phyloP scores from a whole-genome alignment of 2,797 vertebrate genomes.

The Mus caroli region DNA sequence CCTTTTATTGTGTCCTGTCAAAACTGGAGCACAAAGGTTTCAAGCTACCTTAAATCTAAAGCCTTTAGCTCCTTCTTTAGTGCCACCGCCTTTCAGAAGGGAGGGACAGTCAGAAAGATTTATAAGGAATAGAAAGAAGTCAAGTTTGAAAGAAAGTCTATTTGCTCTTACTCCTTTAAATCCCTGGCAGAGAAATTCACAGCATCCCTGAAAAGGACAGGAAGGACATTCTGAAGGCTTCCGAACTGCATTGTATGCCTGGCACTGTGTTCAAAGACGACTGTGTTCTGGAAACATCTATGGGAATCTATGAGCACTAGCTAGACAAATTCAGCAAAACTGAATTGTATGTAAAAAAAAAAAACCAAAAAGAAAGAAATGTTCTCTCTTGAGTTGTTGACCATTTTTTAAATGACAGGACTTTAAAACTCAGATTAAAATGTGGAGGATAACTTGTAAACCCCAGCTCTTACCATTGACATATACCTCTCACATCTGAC shows the following conservation, averaged over 20 bases:
- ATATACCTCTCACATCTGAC: not conserved
- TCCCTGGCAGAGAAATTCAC: slow-evolving; percentile 37
- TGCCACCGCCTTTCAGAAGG: slow-evolving; percentile 22
- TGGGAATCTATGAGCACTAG: not conserved
- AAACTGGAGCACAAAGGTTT: slow-evolving; percentile 70
- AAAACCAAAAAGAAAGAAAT: not conserved
- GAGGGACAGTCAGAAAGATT: slow-evolving; percentile 64
- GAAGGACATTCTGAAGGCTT: slow-evolving; percentile 15
- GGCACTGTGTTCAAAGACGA: not conserved
- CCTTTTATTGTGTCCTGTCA: slow-evolving; percentile 66
- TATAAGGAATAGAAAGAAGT: slow-evolving; percentile 71
- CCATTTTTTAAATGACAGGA: slow-evolving; percentile 33
- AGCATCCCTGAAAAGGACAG: not conserved
- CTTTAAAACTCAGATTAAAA: slow-evolving; percentile 65
- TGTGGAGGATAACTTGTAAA: slow-evolving; percentile 19
- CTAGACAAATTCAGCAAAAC: slow-evolving; percentile 45
- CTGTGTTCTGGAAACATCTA: not conserved
- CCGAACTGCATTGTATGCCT: fast-evolving
- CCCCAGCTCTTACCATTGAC: not conserved
- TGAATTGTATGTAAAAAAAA: slow-evolving; percentile 35
- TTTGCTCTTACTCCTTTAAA: slow-evolving; percentile 57
- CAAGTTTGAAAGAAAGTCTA: slow-evolving; percentile 72
- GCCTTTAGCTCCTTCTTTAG: slow-evolving; percentile 68
- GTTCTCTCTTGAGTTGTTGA: slow-evolving; percentile 57
- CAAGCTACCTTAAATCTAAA: slow-evolving; percentile 72